These are phyloP conservation scores for Hofmannophila pseudospretella DNA, from an alignment of 2,888 invertebrate species.

Conservation along the genomic window DNA sequence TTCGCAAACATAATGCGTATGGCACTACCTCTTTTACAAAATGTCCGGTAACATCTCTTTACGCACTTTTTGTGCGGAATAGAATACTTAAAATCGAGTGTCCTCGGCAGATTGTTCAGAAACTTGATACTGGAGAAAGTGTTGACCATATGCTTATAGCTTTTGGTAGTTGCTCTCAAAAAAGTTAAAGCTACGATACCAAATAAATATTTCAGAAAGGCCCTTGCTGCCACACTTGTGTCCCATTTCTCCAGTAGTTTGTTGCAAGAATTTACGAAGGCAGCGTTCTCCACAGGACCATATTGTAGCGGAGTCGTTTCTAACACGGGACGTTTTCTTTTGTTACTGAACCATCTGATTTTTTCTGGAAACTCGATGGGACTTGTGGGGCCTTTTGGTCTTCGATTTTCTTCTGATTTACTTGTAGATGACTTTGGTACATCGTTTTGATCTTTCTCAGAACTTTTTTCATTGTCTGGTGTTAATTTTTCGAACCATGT, in stretches of 20 bases:
- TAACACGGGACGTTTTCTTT: not conserved
- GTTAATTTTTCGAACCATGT: no score
- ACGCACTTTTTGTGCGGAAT: conserved; percentile 18
- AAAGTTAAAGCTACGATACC: conserved; percentile 18
- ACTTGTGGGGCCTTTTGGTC: not conserved
- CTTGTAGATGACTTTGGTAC: no score
- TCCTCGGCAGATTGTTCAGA: not conserved
- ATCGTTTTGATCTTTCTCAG: no score
- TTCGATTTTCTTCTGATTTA: no score
- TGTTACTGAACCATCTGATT: not conserved
- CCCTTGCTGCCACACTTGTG: conserved; percentile 7
- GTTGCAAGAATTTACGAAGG: conserved; percentile 18
- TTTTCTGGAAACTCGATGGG: not conserved
- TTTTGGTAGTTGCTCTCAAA: conserved; percentile 18
- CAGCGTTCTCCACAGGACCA: conserved; percentile 17
- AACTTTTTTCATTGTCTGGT: no score
- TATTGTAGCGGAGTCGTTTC: conserved; percentile 1
- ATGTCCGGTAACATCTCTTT: conserved; percentile 15
- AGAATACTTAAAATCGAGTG: conserved; percentile 9
- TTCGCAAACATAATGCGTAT: conserved; percentile 22
- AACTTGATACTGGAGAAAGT: conserved; percentile 13
- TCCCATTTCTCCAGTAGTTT: conserved; percentile 18
- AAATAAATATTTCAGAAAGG: conserved; percentile 19
- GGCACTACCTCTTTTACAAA: conserved; percentile 11
- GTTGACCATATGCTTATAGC: conserved; percentile 16